Base-by-base conservation (phyloP, 2,888 invertebrate genomes). In the Mesopsocus fuscifrons region DNA sequence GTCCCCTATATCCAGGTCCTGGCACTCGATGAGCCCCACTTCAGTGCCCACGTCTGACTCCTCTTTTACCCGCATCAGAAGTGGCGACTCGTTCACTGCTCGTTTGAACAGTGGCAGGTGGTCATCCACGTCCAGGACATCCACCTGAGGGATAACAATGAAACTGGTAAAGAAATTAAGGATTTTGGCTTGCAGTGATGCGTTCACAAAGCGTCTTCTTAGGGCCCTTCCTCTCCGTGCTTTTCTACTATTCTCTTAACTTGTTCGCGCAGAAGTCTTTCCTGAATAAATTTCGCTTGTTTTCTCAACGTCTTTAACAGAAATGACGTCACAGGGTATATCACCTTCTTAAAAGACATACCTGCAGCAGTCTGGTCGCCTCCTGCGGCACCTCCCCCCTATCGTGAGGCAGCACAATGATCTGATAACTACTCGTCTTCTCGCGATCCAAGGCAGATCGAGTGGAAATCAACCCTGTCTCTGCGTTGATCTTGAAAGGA, bases 331-430 rank as follows among this genome's bases (percentile, higher is more conserved):
- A n/a, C n/a, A n/a, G n/a, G n/a, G n/a, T n/a, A n/a, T n/a, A n/a
- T n/a, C n/a, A n/a, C n/a, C n/a, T n/a, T n/a, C n/a, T n/a, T n/a
- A n/a, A n/a, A n/a, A 38, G 5, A 38, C 38, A 13, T 13, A 54
- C 49, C 30, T 70, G 71, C 1, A 83, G 64, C 1, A 81, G 71
- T 41, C 79, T 64, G 0, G 80, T 77, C 1, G 74, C 72, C 48
- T 77, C 77, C 52, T 83, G 82, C 9, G 77, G 74, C 0, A 84
- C 83, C 35, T 72, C 68, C 0, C 87, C 87, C 46, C 74, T 68
- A 55, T 88, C 87, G 33, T 74, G 70, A 3, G 81, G 84, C n/a
- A 77, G 69, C 3, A 87, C 59, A 8, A 83, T 74, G 43, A 88
- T 63, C n/a, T 77, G 77, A 55, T 83, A 85, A 30, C 70, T 69